phyloP scores from a whole-genome alignment of 2,888 invertebrate species.

The Aleiodes leptofemur region DNA sequence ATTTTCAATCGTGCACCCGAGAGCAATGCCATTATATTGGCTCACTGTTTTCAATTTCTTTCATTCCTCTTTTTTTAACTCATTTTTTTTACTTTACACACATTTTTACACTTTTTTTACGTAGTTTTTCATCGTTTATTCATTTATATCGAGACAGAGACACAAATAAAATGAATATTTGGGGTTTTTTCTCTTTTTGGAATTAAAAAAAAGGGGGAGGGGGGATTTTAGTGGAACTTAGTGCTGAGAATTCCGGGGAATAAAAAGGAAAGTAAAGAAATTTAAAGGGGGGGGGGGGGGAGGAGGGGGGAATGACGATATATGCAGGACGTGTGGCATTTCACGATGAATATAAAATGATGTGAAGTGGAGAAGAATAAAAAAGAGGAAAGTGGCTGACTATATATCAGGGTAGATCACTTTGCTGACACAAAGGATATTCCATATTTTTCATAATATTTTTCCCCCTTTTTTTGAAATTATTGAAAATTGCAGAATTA shows the following conservation, averaged over 20 bases:
- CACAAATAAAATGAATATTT: constrained; percentile 34
- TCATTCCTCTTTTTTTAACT: neutral
- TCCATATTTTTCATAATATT: neutral
- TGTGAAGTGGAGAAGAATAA: constrained; percentile 30
- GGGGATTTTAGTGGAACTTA: constrained; percentile 32
- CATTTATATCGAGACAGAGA: neutral
- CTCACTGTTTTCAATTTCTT: neutral
- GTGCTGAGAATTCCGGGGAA: constrained; percentile 61
- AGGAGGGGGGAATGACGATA: neutral
- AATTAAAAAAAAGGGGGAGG: no score
- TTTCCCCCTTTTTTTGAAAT: neutral
- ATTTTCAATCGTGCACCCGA: neutral
- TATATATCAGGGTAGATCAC: constrained; percentile 11
- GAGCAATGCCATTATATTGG: neutral
- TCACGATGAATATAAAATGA: constrained; percentile 35
- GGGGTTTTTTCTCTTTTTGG: no score
- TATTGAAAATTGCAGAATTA: no score
- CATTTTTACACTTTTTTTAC: neutral
- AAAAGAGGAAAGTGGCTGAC: constrained; percentile 33
- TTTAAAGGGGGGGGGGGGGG: neutral
- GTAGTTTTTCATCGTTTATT: neutral
- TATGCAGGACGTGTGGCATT: neutral
- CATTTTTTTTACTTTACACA: no score
- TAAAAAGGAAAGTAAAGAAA: constrained; percentile 11
- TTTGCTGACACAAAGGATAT: neutral